These are phyloP conservation scores for Tetragonula clypearis DNA, from an alignment of 1,140 invertebrate genomes.

Conservation along the genomic window DNA sequence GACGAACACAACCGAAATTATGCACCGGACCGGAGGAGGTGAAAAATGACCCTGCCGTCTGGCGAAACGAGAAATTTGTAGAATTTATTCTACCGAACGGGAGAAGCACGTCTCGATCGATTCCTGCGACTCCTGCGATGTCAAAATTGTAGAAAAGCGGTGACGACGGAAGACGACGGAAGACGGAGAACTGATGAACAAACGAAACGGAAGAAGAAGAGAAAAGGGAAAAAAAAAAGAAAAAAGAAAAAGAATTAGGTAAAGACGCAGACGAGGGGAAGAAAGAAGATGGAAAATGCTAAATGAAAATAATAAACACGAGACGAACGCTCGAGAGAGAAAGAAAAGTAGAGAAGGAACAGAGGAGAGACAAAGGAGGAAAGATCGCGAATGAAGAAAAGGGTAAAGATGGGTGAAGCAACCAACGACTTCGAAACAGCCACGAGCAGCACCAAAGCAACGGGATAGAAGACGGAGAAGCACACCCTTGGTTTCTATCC, in stretches of 20 bases:
- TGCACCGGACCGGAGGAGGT: neutral
- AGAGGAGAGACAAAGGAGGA: neutral
- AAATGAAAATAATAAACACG: neutral
- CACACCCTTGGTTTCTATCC: conserved; percentile 69
- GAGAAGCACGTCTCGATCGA: neutral
- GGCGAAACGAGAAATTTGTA: neutral
- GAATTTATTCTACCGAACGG: neutral
- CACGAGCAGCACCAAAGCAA: conserved; percentile 4
- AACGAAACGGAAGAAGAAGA: neutral
- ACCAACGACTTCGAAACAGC: neutral
- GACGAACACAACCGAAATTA: neutral
- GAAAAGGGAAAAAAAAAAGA: too few species aligned
- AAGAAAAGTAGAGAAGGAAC: conserved; percentile 16
- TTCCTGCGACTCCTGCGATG: neutral
- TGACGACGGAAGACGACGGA: too few species aligned
- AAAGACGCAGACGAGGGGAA: neutral
- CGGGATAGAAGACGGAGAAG: conserved; percentile 39
- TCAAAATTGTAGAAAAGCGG: neutral
- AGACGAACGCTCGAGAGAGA: neutral
- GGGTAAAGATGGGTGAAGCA: neutral
- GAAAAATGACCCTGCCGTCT: neutral
- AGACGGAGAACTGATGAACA: neutral
- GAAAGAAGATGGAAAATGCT: neutral
- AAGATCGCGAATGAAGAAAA: neutral
- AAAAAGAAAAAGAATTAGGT: too few species aligned